Percentiles rank a stretch among this genome's conserved stretches.
These are phyloP conservation scores for Pampusana beccarii DNA, from an alignment of 2,113 vertebrate species.

Conservation along the genomic window DNA sequence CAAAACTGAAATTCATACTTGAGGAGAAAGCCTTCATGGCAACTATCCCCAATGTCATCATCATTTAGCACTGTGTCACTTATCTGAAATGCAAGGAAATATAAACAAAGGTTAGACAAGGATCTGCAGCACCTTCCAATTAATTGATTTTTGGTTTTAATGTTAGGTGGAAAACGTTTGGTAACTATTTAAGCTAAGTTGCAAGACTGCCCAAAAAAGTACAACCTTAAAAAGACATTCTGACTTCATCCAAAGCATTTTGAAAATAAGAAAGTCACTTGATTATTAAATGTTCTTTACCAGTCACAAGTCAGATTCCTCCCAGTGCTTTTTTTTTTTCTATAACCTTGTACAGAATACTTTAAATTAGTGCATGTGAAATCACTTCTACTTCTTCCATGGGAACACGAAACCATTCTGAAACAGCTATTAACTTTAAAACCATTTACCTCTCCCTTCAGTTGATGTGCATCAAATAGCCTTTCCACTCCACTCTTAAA, in stretches of 20 bases:
- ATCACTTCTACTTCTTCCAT: background rate
- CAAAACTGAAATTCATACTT: constrained; percentile 83
- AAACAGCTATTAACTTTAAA: background rate
- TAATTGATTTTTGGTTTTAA: background rate
- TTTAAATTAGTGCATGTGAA: background rate
- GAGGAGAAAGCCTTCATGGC: constrained; percentile 94
- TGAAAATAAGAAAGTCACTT: background rate
- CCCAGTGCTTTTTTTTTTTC: background rate
- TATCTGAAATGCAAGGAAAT: constrained; percentile 79
- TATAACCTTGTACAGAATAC: background rate
- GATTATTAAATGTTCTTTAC: background rate
- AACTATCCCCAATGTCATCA: constrained; percentile 98
- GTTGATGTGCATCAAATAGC: background rate
- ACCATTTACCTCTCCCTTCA: background rate
- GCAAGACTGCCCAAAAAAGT: background rate
- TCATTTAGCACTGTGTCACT: constrained; percentile 91
- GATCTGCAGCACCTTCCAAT: background rate
- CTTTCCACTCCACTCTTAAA: background rate
- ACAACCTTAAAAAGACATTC: background rate
- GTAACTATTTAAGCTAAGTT: background rate
- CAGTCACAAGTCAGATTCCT: background rate
- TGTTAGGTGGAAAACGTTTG: background rate
- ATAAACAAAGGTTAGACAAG: constrained; percentile 17
- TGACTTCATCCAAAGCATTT: background rate
- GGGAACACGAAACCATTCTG: rapidly evolving